Conservation (phyloP, 2,797 vertebrate species). For the Vultur gryphus region DNA sequence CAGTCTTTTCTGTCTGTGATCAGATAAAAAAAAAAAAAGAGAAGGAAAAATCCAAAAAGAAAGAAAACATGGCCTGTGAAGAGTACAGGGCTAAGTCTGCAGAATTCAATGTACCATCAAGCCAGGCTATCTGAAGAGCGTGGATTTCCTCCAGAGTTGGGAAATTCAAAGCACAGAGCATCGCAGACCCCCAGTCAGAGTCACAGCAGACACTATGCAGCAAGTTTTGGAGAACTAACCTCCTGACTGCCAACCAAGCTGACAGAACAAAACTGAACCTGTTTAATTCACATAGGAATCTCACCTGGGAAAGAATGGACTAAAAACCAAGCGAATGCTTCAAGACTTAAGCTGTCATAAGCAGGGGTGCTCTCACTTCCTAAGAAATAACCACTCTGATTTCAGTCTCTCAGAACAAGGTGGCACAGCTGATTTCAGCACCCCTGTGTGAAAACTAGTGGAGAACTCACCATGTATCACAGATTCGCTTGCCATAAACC, state of each 20-base stretch:
- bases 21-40: no score
- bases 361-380: background rate
- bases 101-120: background rate
- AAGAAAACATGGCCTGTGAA: background rate
- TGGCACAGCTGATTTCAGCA: background rate
- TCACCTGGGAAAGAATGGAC: background rate
- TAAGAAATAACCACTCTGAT: background rate
- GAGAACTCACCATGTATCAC: background rate
- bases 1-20: background rate
- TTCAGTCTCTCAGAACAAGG: background rate
- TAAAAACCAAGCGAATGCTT: background rate
- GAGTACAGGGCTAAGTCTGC: background rate
- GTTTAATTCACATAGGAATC: background rate
- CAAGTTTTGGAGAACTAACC: background rate
- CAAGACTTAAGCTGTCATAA: background rate
- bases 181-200: background rate
- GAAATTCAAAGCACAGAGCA: background rate
- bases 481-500: background rate
- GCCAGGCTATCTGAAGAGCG: accelerated
- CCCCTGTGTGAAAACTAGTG: background rate
- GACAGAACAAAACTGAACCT: background rate
- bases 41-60: background rate
- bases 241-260: background rate
- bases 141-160: background rate
- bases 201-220: background rate